Base-by-base conservation (phyloP, 2,797 vertebrate species). In the Gymnocypris eckloni region DNA sequence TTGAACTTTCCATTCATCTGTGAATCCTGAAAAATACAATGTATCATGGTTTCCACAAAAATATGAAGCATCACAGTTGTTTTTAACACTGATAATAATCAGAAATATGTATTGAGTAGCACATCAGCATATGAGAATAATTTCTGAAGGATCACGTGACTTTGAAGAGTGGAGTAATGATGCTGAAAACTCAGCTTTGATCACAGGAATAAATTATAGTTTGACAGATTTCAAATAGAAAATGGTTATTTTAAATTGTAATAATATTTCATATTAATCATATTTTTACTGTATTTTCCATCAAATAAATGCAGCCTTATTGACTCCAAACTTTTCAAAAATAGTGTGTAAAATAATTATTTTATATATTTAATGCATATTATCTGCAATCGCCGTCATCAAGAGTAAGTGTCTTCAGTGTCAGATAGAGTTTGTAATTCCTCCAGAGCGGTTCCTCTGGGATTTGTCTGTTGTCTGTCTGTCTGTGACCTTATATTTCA, bases 141-240 rank as follows among this genome's bases (percentile, higher is more conserved):
- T 72, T 48, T 48, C 43, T 72, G n/a, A 73, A 73, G 7, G 71
- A 73, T 73, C 71, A 45, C 45, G 70, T 72, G 70, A 71, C 69
- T 13, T 39, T 71, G 22, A 71, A 71, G 11, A n/a, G 20, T 71
- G 20, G 11, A 45, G 10, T 6, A 28, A 28, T 20, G 4, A 22
- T 37, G 13, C 28, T 52, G 28, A 37, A 76, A 54, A 76, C 13
- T 7, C 45, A 75, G 4, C 15, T 28, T 45, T 45, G 11, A 72
- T 72, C 72, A 50, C 4, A 75, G 4, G 0, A 75, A 52, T 33
- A 33, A 28, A 75, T 33, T 1, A 73, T 25, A 73, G 10, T 25
- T 28, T 73, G 20, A 50, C 9, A 50, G 16, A 48, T 25, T 20
- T n/a, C 0, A 71, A 22, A 43, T 12, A 43, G 39, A 43, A 69